Conservation (phyloP, 2,888 invertebrate species). For the Cantharis nigra region DNA sequence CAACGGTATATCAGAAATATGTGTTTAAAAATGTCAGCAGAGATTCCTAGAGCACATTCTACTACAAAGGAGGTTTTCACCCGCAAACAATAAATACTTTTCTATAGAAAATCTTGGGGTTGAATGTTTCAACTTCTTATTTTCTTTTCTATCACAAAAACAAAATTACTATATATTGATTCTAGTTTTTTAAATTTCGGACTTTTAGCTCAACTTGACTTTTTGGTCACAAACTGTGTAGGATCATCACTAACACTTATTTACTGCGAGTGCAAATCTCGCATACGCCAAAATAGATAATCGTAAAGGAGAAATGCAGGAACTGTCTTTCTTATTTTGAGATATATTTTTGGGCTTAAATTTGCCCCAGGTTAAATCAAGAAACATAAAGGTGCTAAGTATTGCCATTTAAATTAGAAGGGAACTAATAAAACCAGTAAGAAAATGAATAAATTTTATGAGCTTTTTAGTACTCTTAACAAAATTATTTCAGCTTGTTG, state of each 20-base stretch:
- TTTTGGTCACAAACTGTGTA: not conserved
- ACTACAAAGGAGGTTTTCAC: constrained; percentile 21
- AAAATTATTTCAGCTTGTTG: not conserved
- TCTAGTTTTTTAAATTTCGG: not conserved
- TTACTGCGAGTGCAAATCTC: not conserved
- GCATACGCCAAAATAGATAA: not conserved
- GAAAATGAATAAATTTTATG: not conserved
- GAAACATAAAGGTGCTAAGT: not conserved
- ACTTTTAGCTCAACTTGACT: not conserved
- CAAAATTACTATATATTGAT: constrained; percentile 18
- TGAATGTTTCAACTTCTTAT: constrained; percentile 17
- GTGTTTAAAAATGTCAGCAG: constrained; percentile 20
- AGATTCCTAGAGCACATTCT: constrained; percentile 16
- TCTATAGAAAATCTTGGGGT: constrained; percentile 15
- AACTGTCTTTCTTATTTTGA: too few species aligned
- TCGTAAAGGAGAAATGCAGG: too few species aligned
- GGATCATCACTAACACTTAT: not conserved
- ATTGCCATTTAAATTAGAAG: not conserved
- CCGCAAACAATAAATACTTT: constrained; percentile 24
- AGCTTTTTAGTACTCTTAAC: not conserved
- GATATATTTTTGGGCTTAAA: too few species aligned
- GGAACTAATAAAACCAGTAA: not conserved
- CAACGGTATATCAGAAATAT: constrained; percentile 17
- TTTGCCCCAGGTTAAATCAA: not conserved
- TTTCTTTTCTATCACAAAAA: constrained; percentile 15